phyloP scores from a whole-genome alignment of 2,888 invertebrate genomes.

The Drosophila niveifrons region DNA sequence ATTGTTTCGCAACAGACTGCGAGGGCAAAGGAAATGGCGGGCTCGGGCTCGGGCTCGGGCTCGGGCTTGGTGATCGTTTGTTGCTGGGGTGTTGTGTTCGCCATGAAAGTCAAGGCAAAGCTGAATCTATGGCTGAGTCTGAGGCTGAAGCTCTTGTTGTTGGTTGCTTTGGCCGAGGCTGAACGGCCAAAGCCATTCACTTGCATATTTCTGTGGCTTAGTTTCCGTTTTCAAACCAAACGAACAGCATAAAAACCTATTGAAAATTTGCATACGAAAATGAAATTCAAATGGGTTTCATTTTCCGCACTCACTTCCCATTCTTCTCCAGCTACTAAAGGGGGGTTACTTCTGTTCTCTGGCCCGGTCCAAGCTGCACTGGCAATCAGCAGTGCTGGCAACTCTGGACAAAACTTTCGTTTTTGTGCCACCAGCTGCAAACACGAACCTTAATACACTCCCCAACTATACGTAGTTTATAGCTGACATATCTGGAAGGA shows the following conservation, averaged over 20 bases:
- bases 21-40: slow-evolving; percentile 19
- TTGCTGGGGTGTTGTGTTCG: slow-evolving; percentile 25
- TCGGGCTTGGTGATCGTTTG: not conserved
- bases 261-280: slow-evolving; percentile 77
- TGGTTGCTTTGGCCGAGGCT: slow-evolving; percentile 19
- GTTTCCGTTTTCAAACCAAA: slow-evolving; percentile 71
- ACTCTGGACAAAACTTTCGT: slow-evolving; percentile 53
- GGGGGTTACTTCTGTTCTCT: not conserved
- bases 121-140: slow-evolving; percentile 28
- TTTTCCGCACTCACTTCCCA: slow-evolving; percentile 35
- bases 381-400: slow-evolving; percentile 36
- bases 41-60: not conserved
- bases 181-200: slow-evolving; percentile 60
- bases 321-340: not conserved
- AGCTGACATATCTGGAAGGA: slow-evolving; percentile 22
- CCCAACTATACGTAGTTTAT: slow-evolving; percentile 48
- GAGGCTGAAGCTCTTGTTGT: slow-evolving; percentile 28
- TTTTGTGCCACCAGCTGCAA: slow-evolving; percentile 36
- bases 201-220: slow-evolving; percentile 76
- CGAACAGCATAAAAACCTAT: slow-evolving; percentile 71
- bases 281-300: slow-evolving; percentile 75
- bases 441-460: slow-evolving; percentile 43
- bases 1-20: slow-evolving; percentile 66
- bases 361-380: slow-evolving; percentile 18
- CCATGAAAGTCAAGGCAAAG: slow-evolving; percentile 65